Base-by-base conservation (phyloP, 2,113 vertebrate genomes). In the Perca flavescens region DNA sequence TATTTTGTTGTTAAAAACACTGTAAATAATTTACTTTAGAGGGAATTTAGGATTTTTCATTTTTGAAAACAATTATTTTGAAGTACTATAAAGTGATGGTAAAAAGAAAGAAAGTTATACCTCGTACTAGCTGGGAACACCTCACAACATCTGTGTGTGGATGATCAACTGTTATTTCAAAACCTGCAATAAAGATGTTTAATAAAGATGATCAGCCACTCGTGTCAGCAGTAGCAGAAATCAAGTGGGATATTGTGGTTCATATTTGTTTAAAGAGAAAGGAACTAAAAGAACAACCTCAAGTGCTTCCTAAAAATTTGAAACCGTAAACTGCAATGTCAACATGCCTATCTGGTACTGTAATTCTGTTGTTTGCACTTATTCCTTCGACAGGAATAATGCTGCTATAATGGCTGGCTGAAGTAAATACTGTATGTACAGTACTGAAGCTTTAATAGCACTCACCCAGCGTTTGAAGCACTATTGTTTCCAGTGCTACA, bases 121-220 rank as follows among this genome's bases (percentile, higher is more conserved):
- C 98, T 99, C 98, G 97, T 95, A 99, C 98, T 97, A 99, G 97
- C 90, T 99, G 98, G 95, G 98, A 99, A 96, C 98, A 99, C 96
- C 97, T 98, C 96, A 99, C 98, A 94, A 99, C 98, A 97, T 99
- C 98, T 94, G 98, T 99, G 94, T 99, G 98, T 79, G 98, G 98
- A 96, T 99, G 98, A 94, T 99, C 98, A 95, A 99, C 97, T 94
- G 98, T 99, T 94, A 99, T 99, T 96, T 99, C 98, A 98, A 99
- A 99, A 95, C 98, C 98, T 99, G 96, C 92, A 95, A 86, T 0
- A 6, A 49, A 71, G 31, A 87, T 0, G 22, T 19, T 12, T 21
- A 79, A 79, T 2, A 19, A 57, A 66, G 43, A n/a, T 0, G 1
- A 40, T 80, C 52, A 90, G 80, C 8, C 25, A 19, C 3, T 1